Evolutionary conservation across 1,140 invertebrate genomes (phyloP).

Genomic region (Sycobia sp.): DNA sequence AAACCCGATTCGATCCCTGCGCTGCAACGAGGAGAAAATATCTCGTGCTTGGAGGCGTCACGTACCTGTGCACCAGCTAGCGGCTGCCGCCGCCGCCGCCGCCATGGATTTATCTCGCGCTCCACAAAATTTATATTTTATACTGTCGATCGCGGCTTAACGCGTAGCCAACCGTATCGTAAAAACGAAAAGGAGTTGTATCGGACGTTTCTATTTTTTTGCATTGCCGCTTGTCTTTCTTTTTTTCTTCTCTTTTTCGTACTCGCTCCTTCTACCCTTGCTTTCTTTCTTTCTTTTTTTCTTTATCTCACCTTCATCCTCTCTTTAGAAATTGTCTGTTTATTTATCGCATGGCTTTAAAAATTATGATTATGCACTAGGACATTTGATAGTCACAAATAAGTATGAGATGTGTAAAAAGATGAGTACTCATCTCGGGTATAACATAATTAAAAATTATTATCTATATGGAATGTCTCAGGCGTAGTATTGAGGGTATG

Average conservation of each 20-base stretch:
- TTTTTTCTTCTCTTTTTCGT: background rate
- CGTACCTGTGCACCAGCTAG: constrained; percentile 23
- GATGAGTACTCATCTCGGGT: too few species aligned
- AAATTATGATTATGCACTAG: too few species aligned
- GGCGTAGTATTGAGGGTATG: too few species aligned
- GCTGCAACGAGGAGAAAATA: constrained; percentile 34
- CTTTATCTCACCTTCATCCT: background rate
- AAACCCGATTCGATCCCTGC: constrained; percentile 32
- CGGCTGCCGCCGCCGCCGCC: background rate
- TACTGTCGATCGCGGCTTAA: constrained; percentile 44
- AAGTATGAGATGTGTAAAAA: too few species aligned
- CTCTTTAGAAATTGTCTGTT: too few species aligned
- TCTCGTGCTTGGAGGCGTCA: constrained; percentile 36
- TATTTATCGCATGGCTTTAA: too few species aligned
- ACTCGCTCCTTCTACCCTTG: background rate
- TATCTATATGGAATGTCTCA: too few species aligned
- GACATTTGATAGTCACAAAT: too few species aligned
- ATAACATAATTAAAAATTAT: too few species aligned
- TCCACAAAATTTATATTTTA: constrained; percentile 44
- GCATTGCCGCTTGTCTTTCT: background rate
- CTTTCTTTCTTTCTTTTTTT: background rate
- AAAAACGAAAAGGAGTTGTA: constrained; percentile 34
- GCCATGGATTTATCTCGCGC: constrained; percentile 39
- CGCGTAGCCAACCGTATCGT: constrained; percentile 34
- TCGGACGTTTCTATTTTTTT: constrained; percentile 1